Base-by-base conservation (phyloP, 2,113 vertebrate genomes). In the Trinectes maculatus region DNA sequence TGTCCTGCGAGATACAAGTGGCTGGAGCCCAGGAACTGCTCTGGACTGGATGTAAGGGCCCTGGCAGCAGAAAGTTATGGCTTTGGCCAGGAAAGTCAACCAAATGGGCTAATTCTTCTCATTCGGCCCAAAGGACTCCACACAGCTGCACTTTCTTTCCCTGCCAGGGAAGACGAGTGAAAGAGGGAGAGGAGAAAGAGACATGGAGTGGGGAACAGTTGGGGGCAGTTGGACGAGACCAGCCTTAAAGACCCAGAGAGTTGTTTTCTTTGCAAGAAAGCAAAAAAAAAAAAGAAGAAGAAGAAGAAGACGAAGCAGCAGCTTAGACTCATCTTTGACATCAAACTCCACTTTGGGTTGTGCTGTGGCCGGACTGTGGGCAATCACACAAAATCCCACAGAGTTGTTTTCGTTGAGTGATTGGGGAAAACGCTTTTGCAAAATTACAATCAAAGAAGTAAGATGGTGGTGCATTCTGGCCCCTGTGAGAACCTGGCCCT, bases 41-140 rank as follows among this genome's bases (percentile, higher is more conserved):
- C 74, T 65, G 74, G 73, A 48, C 72, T 53, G 62, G 65, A 74
- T 65, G 48, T 80, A 3, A 10, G 40, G 65, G 67, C 63, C 44
- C 80, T 80, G 87, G 85, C 77, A 82, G 79, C 48, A 67, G 42
- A 80, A 47, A 78, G 64, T 66, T 47, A 74, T 34, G 53, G 76
- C 61, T 48, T 74, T 73, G 65, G 83, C 88, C 77, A 81, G 85
- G 75, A 85, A 88, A 84, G 79, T 77, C 78, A 58, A 85, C 79
- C 90, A 79, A 89, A 89, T 85, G 84, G 89, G 75, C 71, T 75
- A 77, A 88, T 85, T 89, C 82, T 85, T 91, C 85, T 85, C 72
- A 69, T 85, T 81, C 81, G 87, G 62, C 66, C 84, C 56, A 63
- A 75, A 87, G 82, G 84, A 88, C 59, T 85, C 75, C 58, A 71